phyloP scores from a whole-genome alignment of 2,113 vertebrate genomes.

The Saguinus imperator region DNA sequence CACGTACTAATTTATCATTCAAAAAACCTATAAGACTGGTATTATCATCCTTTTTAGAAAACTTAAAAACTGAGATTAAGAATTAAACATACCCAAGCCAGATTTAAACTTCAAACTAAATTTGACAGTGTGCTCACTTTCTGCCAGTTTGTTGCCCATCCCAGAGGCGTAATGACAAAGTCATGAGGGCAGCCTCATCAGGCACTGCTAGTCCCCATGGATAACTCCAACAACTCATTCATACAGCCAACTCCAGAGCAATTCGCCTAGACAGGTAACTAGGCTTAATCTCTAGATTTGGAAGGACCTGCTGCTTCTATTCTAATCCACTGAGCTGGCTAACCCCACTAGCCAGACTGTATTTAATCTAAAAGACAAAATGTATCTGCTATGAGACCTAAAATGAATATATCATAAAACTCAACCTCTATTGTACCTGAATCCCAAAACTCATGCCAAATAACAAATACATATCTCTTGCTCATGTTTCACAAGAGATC shows the following conservation, averaged over 20 bases:
- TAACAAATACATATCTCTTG: slow-evolving; percentile 22
- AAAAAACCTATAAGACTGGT: not conserved
- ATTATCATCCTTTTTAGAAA: not conserved
- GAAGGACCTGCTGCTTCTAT: not conserved
- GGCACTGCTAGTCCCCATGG: not conserved
- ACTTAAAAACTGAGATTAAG: not conserved
- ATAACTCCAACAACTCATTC: too few species aligned
- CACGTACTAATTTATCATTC: not conserved
- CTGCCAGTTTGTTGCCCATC: not conserved
- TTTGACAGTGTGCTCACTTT: not conserved
- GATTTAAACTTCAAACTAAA: not conserved
- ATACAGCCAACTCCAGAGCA: not conserved
- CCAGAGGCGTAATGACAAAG: not conserved
- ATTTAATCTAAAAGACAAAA: slow-evolving; percentile 48
- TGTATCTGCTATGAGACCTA: not conserved
- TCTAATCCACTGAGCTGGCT: not conserved
- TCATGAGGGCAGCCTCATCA: not conserved
- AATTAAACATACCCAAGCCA: not conserved
- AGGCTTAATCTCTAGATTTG: not conserved
- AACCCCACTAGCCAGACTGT: not conserved
- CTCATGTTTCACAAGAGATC: not conserved
- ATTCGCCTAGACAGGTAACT: not conserved
- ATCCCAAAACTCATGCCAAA: not conserved
- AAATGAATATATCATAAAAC: slow-evolving; percentile 33
- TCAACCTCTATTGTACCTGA: slow-evolving; percentile 19